Base-by-base conservation (phyloP, 2,888 invertebrate genomes). In the Drosophila paramelanica region DNA sequence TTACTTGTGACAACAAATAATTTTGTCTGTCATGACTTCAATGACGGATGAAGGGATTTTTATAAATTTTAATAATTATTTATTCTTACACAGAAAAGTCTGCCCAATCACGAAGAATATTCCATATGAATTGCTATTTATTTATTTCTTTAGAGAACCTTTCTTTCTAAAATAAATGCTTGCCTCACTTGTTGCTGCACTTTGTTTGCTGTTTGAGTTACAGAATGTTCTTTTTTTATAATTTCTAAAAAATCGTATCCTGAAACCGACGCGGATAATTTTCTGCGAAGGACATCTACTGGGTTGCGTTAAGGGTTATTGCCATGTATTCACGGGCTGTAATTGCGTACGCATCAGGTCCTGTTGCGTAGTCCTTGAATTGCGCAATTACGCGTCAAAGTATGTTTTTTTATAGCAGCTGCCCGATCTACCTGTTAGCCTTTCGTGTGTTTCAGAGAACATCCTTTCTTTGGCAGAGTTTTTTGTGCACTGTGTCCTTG, bases 391-490 rank as follows among this genome's bases (percentile, higher is more conserved):
- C 42, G 25, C 51, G 17, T 17, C 14, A 55, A 45, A 66, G 45
- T 59, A 49, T 31, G 65, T 79, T 87, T 86, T 86, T 87, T 87
- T 84, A 87, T 43, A 50, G 49, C 87, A 74, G 69, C 70, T 69
- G 80, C 41, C 25, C 7, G 23, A 58, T 27, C 67, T 82, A 82
- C 82, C 82, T 82, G 82, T 87, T 69, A 67, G 56, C 75, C 81
- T 56, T 68, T 69, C 58, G 33, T n/a, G n/a, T 14, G 33, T 80
- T 67, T 27, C 62, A 11, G 20, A 56, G 56, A 84, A 73, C 64
- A 81, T 84, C 84, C 84, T 79, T 84, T 79, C 51, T 43, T n/a
- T 56, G 36, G 43, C 45, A 31, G 51, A 38, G 62, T 75, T 72
- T 69, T 55, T 52, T 62, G 23, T 51, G 27, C 39, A 41, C 1